Percentiles rank a stretch among this genome's conserved stretches.
These are phyloP conservation scores for Pandemis cinnamomeana DNA, from an alignment of 2,888 invertebrate genomes.

Conservation along the genomic window DNA sequence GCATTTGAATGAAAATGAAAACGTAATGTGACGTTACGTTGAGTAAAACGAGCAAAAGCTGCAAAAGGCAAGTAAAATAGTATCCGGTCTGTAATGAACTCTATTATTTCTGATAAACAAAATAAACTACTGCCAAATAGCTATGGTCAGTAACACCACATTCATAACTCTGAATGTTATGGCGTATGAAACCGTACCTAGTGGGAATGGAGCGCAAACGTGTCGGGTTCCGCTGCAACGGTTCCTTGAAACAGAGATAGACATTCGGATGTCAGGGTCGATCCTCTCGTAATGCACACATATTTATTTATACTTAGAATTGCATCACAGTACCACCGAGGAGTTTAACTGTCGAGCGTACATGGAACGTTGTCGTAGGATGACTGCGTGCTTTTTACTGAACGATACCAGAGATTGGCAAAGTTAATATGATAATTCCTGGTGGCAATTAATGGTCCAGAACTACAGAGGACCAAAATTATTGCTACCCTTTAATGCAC, in stretches of 20 bases:
- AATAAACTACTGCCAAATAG: background rate
- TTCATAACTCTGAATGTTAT: conserved; percentile 31
- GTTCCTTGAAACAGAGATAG: conserved; percentile 53
- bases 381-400: too few species aligned
- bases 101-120: background rate
- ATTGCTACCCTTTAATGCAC: background rate
- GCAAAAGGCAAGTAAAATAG: too few species aligned
- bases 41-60: too few species aligned
- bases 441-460: too few species aligned
- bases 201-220: conserved; percentile 41
- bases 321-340: conserved; percentile 36
- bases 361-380: too few species aligned
- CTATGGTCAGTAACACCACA: conserved; percentile 20
- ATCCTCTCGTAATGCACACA: conserved; percentile 44
- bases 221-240: conserved; percentile 50
- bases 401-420: too few species aligned
- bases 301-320: conserved; percentile 48
- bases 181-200: conserved; percentile 40
- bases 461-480: too few species aligned
- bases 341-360: background rate
- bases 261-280: conserved; percentile 46
- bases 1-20: too few species aligned
- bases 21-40: too few species aligned
- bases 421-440: too few species aligned
- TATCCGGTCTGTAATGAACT: background rate